Conservation (phyloP, 1,140 invertebrate genomes). For the Brachionus rotundiformis region DNA sequence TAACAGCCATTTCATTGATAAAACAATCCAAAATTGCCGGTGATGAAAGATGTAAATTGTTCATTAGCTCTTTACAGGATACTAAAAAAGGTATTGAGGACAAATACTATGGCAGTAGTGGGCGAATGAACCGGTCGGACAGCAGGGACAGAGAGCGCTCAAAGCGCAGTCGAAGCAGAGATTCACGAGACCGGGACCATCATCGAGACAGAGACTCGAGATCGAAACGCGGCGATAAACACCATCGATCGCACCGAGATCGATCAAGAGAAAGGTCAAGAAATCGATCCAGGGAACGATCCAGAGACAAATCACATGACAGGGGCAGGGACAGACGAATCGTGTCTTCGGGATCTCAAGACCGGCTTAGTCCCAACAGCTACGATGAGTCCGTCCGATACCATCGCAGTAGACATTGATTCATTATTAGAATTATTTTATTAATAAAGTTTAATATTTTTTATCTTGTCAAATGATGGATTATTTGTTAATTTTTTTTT, state of each 20-base stretch:
- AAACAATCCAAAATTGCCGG: slow-evolving; percentile 96
- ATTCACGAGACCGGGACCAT: slow-evolving; percentile 30
- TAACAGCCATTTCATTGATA: slow-evolving; percentile 96
- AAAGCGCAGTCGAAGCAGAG: slow-evolving; percentile 36
- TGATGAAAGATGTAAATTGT: slow-evolving; percentile 95
- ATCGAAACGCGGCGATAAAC: slow-evolving; percentile 27
- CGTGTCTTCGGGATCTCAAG: neutral
- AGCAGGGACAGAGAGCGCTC: slow-evolving; percentile 6
- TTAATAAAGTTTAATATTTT: neutral
- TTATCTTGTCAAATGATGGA: neutral
- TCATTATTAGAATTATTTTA: neutral
- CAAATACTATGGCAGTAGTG: slow-evolving; percentile 74
- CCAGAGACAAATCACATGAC: neutral
- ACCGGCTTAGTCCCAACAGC: neutral
- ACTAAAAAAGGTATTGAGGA: slow-evolving; percentile 94
- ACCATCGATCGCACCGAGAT: slow-evolving; percentile 43
- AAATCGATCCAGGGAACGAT: neutral
- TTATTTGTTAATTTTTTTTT: slow-evolving; percentile 1
- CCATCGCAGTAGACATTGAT: slow-evolving; percentile 20
- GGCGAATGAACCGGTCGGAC: neutral
- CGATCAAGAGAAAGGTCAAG: slow-evolving; percentile 41
- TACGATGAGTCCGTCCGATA: slow-evolving; percentile 12
- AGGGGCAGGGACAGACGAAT: neutral
- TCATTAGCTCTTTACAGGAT: slow-evolving; percentile 92
- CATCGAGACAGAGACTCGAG: slow-evolving; percentile 29